Percentiles rank a stretch among this genome's conserved stretches.
Evolutionary conservation across 2,113 vertebrate species (phyloP).

Genomic region (Vombatus ursinus): DNA sequence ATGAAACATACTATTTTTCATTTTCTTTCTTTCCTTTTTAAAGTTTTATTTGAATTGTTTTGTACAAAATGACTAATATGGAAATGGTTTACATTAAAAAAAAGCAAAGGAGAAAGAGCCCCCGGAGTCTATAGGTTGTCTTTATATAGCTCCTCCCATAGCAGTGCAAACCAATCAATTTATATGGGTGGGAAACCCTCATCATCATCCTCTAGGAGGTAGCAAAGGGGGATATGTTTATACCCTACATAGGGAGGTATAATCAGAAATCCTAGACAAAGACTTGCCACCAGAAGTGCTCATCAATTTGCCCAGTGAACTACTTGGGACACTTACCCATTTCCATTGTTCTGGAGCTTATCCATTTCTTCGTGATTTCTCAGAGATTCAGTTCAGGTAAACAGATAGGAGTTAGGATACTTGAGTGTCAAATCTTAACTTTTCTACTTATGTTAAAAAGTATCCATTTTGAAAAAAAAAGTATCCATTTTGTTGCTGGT

Average conservation of each 20-base stretch:
- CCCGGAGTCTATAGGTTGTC: background rate
- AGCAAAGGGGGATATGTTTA: background rate
- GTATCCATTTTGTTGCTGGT: background rate
- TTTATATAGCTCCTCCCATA: background rate
- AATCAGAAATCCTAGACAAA: background rate
- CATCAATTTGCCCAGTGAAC: background rate
- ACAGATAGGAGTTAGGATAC: background rate
- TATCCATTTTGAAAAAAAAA: background rate
- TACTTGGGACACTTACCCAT: background rate
- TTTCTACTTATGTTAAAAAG: background rate
- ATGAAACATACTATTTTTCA: too few species aligned
- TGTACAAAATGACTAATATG: too few species aligned
- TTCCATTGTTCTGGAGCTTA: background rate
- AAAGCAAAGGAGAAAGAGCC: background rate
- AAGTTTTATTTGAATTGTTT: too few species aligned
- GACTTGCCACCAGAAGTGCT: background rate
- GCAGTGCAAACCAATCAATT: background rate
- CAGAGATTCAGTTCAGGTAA: background rate
- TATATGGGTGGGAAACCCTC: background rate
- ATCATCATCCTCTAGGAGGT: background rate
- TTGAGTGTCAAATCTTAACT: background rate
- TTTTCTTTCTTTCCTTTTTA: too few species aligned
- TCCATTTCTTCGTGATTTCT: background rate
- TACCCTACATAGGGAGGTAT: background rate
- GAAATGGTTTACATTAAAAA: background rate